phyloP scores from a whole-genome alignment of 1,140 invertebrate species.

The Drosophila lini region DNA sequence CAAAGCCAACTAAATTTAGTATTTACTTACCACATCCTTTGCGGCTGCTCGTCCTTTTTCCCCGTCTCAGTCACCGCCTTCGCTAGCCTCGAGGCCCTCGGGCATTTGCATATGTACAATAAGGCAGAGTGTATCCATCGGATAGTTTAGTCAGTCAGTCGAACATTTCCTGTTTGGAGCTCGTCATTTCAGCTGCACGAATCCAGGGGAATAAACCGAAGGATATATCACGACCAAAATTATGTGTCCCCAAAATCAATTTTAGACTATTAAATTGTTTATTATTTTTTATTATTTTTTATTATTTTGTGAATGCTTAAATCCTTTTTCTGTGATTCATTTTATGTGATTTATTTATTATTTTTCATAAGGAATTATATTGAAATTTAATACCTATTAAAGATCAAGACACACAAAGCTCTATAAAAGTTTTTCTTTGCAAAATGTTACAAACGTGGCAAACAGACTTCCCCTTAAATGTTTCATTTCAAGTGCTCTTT shows the following conservation, averaged over 20 bases:
- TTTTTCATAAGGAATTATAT: too few species aligned
- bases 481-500: background rate
- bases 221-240: background rate
- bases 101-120: conserved; percentile 66
- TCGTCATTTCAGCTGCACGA: conserved; percentile 22
- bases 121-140: conserved; percentile 47
- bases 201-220: conserved; percentile 3
- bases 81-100: conserved; percentile 8
- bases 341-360: too few species aligned
- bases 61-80: background rate
- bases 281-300: background rate
- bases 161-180: conserved; percentile 11
- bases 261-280: background rate
- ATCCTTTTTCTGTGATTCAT: too few species aligned
- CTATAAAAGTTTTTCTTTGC: too few species aligned
- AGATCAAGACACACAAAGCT: too few species aligned
- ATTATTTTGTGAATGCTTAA: background rate
- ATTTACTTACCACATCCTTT: conserved; percentile 81
- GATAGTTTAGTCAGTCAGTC: conserved; percentile 40
- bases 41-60: conserved; percentile 37
- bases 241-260: background rate
- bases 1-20: conserved; percentile 80
- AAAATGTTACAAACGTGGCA: too few species aligned
- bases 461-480: too few species aligned
- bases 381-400: too few species aligned